Conservation (phyloP, 2,797 vertebrate species). For the Periophthalmus magnuspinnatus region DNA sequence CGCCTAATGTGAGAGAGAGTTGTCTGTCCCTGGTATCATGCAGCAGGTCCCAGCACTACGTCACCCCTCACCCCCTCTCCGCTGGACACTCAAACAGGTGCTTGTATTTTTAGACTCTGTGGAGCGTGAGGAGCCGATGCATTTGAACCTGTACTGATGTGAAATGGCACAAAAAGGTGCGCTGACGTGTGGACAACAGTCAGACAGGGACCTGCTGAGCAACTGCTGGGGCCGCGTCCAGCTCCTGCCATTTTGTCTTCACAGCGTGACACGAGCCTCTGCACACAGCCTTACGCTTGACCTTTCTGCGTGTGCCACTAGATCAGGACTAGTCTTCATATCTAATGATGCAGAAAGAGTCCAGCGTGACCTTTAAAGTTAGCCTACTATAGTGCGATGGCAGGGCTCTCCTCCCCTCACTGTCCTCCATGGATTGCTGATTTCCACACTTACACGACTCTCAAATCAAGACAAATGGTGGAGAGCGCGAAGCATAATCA, state of each 20-base stretch:
- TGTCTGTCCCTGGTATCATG: neutral
- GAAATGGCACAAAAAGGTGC: slow-evolving; percentile 48
- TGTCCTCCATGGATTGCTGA: slow-evolving; percentile 50
- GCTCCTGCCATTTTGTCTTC: slow-evolving; percentile 59
- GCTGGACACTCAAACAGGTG: neutral
- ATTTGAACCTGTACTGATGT: slow-evolving; percentile 27
- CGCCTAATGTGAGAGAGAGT: neutral
- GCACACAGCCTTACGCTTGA: slow-evolving; percentile 66
- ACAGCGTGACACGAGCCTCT: slow-evolving; percentile 52
- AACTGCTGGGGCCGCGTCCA: neutral
- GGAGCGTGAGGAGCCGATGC: slow-evolving; percentile 18
- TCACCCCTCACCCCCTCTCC: neutral
- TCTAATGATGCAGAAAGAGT: slow-evolving; percentile 77
- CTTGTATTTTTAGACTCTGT: slow-evolving; percentile 20
- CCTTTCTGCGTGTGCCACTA: slow-evolving; percentile 74
- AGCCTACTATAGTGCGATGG: slow-evolving; percentile 50
- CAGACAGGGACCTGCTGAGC: slow-evolving; percentile 42
- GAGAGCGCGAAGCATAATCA: slow-evolving; percentile 51
- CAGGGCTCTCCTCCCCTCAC: slow-evolving; percentile 29
- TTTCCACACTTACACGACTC: slow-evolving; percentile 54
- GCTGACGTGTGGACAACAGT: slow-evolving; percentile 37
- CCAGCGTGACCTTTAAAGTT: slow-evolving; percentile 78
- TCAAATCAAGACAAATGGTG: slow-evolving; percentile 66
- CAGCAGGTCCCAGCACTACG: neutral
- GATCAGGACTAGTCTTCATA: slow-evolving; percentile 77